These are phyloP conservation scores for Corythucha ciliata DNA, from an alignment of 2,888 invertebrate species.

Conservation along the genomic window DNA sequence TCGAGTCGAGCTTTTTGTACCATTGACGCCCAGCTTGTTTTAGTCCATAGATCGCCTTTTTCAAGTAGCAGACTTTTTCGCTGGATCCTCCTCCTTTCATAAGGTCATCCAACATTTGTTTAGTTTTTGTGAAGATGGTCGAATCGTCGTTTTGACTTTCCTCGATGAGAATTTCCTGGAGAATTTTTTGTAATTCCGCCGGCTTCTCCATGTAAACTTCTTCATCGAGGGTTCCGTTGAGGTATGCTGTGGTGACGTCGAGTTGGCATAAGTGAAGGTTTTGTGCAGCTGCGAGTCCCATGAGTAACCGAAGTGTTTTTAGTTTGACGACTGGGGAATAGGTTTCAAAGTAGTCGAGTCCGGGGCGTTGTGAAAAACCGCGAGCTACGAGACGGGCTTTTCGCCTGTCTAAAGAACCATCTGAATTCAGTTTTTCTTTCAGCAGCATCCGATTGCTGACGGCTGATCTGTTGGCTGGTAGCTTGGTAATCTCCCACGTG, in stretches of 20 bases:
- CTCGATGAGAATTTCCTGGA: constrained; percentile 7
- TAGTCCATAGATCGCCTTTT: constrained; percentile 8
- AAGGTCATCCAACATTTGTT: not conserved
- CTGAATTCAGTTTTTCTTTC: not conserved
- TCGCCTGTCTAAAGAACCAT: not conserved
- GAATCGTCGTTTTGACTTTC: constrained; percentile 1
- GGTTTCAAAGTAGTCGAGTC: not conserved
- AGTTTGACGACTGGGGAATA: constrained; percentile 15
- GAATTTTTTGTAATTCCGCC: not conserved
- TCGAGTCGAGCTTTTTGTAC: constrained; percentile 5
- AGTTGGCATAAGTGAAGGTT: constrained; percentile 12
- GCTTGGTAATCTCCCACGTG: constrained; percentile 8
- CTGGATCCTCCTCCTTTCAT: not conserved
- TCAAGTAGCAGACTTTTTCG: constrained; percentile 4
- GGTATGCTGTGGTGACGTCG: not conserved
- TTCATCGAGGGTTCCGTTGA: constrained; percentile 4
- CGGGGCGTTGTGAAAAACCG: not conserved
- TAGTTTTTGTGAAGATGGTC: constrained; percentile 1
- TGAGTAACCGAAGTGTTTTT: too few species aligned
- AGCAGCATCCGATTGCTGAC: not conserved
- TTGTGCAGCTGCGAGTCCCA: constrained; percentile 15
- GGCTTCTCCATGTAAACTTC: constrained; percentile 2
- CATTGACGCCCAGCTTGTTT: constrained; percentile 17
- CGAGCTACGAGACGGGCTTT: not conserved
- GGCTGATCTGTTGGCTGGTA: not conserved